Evolutionary conservation across 2,888 invertebrate species (phyloP).

Genomic region (Carabus problematicus): DNA sequence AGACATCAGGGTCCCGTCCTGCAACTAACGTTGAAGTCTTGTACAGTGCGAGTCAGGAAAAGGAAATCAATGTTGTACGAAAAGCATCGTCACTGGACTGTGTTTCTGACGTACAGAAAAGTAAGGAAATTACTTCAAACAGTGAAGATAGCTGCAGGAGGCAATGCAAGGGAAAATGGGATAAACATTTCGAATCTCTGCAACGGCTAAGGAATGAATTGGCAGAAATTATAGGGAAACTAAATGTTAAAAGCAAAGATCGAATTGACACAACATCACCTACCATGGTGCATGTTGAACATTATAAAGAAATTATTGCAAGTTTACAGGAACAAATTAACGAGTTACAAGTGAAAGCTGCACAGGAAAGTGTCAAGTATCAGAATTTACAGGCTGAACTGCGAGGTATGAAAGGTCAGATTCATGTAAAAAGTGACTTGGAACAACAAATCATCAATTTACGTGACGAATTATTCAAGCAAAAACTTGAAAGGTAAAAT

Average conservation of each 20-base stretch:
- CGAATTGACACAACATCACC: background rate
- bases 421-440: constrained; percentile 14
- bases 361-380: constrained; percentile 18
- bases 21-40: background rate
- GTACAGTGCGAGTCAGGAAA: background rate
- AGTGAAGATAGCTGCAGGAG: background rate
- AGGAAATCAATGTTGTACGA: background rate
- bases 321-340: constrained; percentile 26
- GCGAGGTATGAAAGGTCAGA: constrained; percentile 22
- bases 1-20: background rate
- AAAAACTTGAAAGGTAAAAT: constrained; percentile 25
- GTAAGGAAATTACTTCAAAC: constrained; percentile 11
- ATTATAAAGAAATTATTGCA: constrained; percentile 21
- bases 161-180: constrained; percentile 16
- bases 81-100: constrained; percentile 34
- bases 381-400: constrained; percentile 15
- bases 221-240: constrained; percentile 21
- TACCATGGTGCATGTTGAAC: constrained; percentile 10
- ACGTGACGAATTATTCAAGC: constrained; percentile 21
- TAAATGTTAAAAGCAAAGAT: constrained; percentile 4
- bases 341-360: constrained; percentile 22
- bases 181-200: constrained; percentile 28
- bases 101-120: background rate
- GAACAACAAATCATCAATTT: constrained; percentile 19
- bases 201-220: constrained; percentile 29